Evolutionary conservation across 2,113 vertebrate genomes (phyloP), one percentile per base, ranked within the genome.

Genomic region (Indicator maculatus): DNA sequence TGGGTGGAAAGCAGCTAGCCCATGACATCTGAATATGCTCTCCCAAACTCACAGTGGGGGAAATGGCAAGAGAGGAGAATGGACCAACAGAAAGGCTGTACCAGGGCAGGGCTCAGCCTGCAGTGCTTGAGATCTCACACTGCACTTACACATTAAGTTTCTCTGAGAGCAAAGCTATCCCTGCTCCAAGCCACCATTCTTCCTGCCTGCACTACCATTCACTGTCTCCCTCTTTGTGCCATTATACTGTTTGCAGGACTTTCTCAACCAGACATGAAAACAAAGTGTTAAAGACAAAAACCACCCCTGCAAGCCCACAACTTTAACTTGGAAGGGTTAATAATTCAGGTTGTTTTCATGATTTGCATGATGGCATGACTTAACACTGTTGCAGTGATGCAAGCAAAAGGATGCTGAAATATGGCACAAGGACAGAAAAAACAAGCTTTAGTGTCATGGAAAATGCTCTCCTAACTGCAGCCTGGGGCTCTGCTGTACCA

Each of bases 381-480:
- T 83, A 76, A 80, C 33, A 88, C 31, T 30, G 38, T 67, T 73
- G 36, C 21, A 47, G 18, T 80, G 14, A 5, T 71, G 20, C 79
- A 83, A 77, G 60, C 67, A 81, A 77, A 93, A 95, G 77, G 76
- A 83, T 81, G 69, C 72, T 88, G 90, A 96, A 96, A 92, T 61
- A 47, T 1, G 64, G 31, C 38, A 77, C 64, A 60, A 60, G 53
- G 86, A 81, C 26, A 93, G 80, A 86, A 90, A 83, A 90, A 91
- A 80, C 12, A 73, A 88, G 33, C 31, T 81, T 90, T 88, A 45
- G 79, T 86, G 8, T 60, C 77, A 47, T 0, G 6, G 61, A 92
- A 75, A 94, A 83, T 0, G 0, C 4, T 94, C 45, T 66, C 83
- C 61, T 64, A 77, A 77, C 72, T 81, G 69, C 56, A 77, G 85